A percentile compares a stretch with the other conserved stretches of the same genome.
These are phyloP conservation scores for Schlechtendalia chinensis DNA, from an alignment of 1,140 invertebrate genomes.

Conservation along the genomic window DNA sequence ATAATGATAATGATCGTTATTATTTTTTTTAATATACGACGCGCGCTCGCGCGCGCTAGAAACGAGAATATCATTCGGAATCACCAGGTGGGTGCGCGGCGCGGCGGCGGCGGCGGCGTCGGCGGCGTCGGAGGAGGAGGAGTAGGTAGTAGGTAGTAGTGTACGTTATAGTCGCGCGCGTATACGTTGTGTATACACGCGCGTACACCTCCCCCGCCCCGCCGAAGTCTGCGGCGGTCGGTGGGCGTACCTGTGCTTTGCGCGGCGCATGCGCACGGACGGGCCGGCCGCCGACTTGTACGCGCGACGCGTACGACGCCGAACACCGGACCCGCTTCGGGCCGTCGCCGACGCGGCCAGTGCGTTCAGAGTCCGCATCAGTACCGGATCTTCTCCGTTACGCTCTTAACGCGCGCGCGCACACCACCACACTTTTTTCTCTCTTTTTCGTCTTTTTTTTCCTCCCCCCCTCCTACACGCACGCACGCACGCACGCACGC, in stretches of 20 bases:
- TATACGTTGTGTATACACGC: neutral
- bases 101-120: neutral
- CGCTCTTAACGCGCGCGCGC: constrained; percentile 11
- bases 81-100: constrained; percentile 39
- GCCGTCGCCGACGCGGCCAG: constrained; percentile 13
- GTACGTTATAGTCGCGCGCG: too few relatives aligned
- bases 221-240: too few relatives aligned
- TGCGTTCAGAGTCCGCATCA: constrained; percentile 47
- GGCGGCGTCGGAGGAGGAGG: too few relatives aligned
- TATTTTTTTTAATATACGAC: too few relatives aligned
- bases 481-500: neutral
- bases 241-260: constrained; percentile 41
- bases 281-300: neutral
- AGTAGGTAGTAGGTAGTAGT: too few relatives aligned
- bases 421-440: constrained; percentile 28
- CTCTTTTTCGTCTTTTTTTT: constrained; percentile 23
- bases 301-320: neutral
- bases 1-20: too few relatives aligned
- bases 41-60: neutral
- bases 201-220: too few relatives aligned
- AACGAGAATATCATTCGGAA: neutral
- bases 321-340: constrained; percentile 1
- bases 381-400: constrained; percentile 45
- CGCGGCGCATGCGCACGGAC: constrained; percentile 27
- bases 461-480: too few relatives aligned